These are phyloP conservation scores for Vulpes vulpes DNA, from an alignment of 2,113 vertebrate genomes.

Conservation along the genomic window DNA sequence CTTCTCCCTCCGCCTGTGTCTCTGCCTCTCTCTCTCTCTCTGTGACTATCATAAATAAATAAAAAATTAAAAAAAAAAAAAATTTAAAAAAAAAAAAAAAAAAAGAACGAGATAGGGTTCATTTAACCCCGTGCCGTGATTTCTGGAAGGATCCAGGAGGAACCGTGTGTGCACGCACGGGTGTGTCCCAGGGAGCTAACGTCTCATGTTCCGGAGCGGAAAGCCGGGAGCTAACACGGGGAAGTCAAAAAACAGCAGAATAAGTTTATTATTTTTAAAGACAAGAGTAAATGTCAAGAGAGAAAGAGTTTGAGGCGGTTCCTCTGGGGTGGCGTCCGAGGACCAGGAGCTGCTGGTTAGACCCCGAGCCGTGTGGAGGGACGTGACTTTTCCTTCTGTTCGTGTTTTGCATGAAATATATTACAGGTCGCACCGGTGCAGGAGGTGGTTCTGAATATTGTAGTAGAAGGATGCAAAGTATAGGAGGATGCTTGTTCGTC, in stretches of 20 bases:
- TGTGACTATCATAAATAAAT: too few species aligned
- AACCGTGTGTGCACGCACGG: neutral
- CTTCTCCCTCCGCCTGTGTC: too few species aligned
- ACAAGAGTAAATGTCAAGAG: too few species aligned
- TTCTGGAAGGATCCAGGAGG: neutral
- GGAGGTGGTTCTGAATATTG: neutral
- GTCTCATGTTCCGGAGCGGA: neutral
- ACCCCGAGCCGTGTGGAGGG: neutral
- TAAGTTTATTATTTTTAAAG: neutral
- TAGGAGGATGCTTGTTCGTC: neutral
- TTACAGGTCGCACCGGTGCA: neutral
- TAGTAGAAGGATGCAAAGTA: neutral
- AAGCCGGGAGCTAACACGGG: neutral
- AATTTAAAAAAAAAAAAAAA: too few species aligned
- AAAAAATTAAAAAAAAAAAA: too few species aligned
- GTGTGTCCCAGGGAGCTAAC: neutral
- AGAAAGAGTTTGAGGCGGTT: neutral
- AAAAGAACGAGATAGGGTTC: neutral
- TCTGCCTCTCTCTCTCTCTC: too few species aligned
- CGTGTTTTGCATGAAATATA: neutral
- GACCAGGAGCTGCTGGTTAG: neutral
- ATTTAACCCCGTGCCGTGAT: neutral
- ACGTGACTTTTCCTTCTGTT: neutral
- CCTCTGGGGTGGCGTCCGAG: rapidly evolving
- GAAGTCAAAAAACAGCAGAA: neutral